phyloP scores from a whole-genome alignment of 2,113 vertebrate species.

The Osmerus mordax region DNA sequence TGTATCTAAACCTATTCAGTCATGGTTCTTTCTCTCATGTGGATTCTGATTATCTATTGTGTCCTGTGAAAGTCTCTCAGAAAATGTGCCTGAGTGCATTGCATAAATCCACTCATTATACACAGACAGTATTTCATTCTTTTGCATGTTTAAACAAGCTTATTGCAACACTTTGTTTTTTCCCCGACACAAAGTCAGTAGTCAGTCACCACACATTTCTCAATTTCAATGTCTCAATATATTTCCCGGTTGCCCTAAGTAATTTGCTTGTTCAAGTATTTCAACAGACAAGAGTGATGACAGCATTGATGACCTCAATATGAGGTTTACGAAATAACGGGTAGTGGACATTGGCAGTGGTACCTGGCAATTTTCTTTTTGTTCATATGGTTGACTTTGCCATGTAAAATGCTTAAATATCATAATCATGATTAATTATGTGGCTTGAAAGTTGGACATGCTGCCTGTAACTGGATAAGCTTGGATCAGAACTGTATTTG shows the following conservation, averaged over 20 bases:
- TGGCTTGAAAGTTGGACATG: no score
- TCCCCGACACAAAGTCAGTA: not conserved
- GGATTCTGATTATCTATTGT: slow-evolving; percentile 9
- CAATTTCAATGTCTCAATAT: no score
- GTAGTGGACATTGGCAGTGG: not conserved
- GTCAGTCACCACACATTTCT: not conserved
- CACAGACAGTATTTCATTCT: not conserved
- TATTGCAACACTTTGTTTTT: slow-evolving; percentile 1
- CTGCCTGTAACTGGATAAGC: not conserved
- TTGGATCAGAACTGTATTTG: not conserved
- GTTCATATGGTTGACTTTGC: not conserved
- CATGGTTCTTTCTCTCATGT: slow-evolving; percentile 18
- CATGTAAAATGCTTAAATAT: not conserved
- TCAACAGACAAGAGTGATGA: no score
- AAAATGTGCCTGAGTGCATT: not conserved
- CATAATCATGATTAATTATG: no score
- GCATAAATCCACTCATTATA: not conserved
- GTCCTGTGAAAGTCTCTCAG: slow-evolving; percentile 1
- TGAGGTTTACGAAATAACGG: no score
- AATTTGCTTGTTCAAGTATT: no score
- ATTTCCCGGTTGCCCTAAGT: no score
- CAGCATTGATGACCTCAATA: no score
- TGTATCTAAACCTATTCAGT: slow-evolving; percentile 18
- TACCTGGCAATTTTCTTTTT: not conserved
- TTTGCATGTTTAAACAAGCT: not conserved